Base-by-base conservation (phyloP, 2,797 vertebrate species). In the Xiphorhynchus erythropygius region DNA sequence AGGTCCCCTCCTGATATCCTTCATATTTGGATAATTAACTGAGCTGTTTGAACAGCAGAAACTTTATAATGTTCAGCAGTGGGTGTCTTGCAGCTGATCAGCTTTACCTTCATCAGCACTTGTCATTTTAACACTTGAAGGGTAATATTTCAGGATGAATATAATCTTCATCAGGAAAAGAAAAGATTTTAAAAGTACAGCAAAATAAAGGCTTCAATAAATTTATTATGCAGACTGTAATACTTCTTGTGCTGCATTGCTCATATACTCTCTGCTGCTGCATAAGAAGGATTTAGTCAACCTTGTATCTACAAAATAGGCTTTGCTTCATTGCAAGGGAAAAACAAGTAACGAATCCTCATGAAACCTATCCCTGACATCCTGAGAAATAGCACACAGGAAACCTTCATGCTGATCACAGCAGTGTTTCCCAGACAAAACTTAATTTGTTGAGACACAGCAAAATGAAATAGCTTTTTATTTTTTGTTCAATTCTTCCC, bases 21-120 rank as follows among this genome's bases (percentile, higher is more conserved):
- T 94, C 86, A 84, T 71, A 83, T 97, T 95, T 96, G 68, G 95
- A 91, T 96, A 97, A 98, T 96, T 97, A 95, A 91, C 84, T 91
- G 96, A 97, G 91, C 69, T 97, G 65, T 95, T 97, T 93, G 86
- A 98, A 97, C 94, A 96, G 97, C 90, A 96, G 87, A 96, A 96
- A 97, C 89, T 94, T 97, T 85, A 94, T 94, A 94, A 94, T 96
- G 84, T 96, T 96, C 56, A 95, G 82, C 85, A 96, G 90, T 95
- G 94, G 95, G 97, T 97, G 87, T 74, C 96, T 94, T 89, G 94
- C 46, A 91, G 87, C 81, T 96, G 96, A 97, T 96, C 95, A 97
- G 93, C 94, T 94, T 97, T 96, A 78, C 75, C 68, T 85, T 96
- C 93, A 96, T 94, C 89, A 96, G 80, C 68, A 86, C 77, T 95